Evolutionary conservation across 2,797 vertebrate genomes (phyloP), one percentile per base, ranked within the genome.

Genomic region (Notoglanidium macrostoma): DNA sequence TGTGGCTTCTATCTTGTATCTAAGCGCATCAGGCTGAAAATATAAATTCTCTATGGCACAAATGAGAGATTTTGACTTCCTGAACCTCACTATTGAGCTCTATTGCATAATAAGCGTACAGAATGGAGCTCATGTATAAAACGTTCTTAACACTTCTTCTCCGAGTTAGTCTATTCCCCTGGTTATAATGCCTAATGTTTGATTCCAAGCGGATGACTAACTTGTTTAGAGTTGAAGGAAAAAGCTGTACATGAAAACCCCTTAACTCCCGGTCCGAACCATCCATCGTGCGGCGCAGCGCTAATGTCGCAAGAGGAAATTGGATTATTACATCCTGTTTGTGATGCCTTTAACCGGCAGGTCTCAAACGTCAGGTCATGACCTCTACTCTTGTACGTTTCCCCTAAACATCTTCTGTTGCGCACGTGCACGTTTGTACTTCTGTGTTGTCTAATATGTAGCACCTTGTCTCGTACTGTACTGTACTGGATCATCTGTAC

Each of bases 321-420:
- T 15, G n/a, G 63, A 61, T 61, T 29, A 83, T 81, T 35, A 86
- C 83, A 80, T 63, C 40, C 83, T 68, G 35, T 68, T 84, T 12
- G 32, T 51, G 46, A 54, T 23, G 63, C 49, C 63, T 49, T 65
- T 21, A 23, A 32, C 32, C 46, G 0, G 1, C 44, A 11, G 26
- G 26, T 49, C n/a, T 19, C 12, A 59, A 79, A 79, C 0, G 49
- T 15, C 54, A n/a, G 49, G 29, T 5, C 29, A 2, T 59, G 21
- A 46, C 57, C 78, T 61, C 35, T 61, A 1, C 55, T 80, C 55
- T 26, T n/a, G 23, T 3, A 61, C 78, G 4, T n/a, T 80, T n/a
- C 78, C 44, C 46, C 46, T 49, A 35, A 1, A 35, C 35, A 35
- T 35, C 35, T 35, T 35, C 35, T 35, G 35, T 35, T 35, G 35